Evolutionary conservation across 2,888 invertebrate genomes (phyloP).

Genomic region (Tipula confusa): DNA sequence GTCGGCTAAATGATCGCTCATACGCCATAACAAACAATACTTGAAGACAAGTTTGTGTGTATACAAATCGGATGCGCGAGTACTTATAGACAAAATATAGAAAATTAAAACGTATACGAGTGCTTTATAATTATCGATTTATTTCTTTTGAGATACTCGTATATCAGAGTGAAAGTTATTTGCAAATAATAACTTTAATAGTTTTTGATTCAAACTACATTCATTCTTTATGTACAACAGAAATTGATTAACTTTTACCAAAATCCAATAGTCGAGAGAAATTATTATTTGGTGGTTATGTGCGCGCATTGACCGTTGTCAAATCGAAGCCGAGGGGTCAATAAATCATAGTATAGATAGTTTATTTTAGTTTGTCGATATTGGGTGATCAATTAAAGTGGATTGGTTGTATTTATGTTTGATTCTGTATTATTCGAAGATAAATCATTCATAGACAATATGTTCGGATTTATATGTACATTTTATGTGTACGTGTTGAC

Average conservation of each 20-base stretch:
- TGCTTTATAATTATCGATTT: neutral
- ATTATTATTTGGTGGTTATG: neutral
- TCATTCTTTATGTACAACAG: neutral
- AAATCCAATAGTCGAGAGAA: neutral
- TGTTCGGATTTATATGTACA: neutral
- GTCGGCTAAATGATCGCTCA: neutral
- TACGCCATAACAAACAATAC: neutral
- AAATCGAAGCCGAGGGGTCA: neutral
- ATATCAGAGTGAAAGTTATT: neutral
- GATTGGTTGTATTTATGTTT: too few species aligned
- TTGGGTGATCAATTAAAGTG: neutral
- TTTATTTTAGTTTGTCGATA: neutral
- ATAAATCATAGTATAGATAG: neutral
- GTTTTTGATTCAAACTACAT: neutral
- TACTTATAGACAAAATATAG: neutral
- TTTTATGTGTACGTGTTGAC: neutral
- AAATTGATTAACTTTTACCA: conserved; percentile 3
- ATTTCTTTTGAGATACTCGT: neutral
- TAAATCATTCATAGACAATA: neutral
- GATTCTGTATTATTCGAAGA: neutral
- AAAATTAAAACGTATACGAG: neutral
- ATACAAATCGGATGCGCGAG: too few species aligned
- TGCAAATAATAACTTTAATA: neutral
- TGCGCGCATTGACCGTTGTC: neutral
- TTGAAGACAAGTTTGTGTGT: neutral